Evolutionary conservation across 1,140 invertebrate genomes (phyloP), one percentile per base, ranked within the genome.

Genomic region (Micrasema minimum): DNA sequence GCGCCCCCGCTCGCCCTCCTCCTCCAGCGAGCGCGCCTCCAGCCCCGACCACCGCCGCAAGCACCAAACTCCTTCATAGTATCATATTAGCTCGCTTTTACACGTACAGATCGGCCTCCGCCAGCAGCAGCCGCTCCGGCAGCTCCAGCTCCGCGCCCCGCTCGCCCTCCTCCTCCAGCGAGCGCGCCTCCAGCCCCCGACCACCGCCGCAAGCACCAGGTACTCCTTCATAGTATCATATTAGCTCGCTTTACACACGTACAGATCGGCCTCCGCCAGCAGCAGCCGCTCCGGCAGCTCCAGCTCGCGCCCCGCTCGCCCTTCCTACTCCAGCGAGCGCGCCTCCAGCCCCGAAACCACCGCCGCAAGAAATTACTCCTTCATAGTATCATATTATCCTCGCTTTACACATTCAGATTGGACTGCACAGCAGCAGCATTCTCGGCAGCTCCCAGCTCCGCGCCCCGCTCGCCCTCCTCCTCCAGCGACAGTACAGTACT

Each of bases 401-500:
- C n/a, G n/a, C n/a, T n/a, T n/a, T n/a, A n/a, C n/a, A n/a, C n/a
- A n/a, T n/a, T n/a, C n/a, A n/a, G n/a, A n/a, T n/a, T n/a, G n/a
- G n/a, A n/a, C n/a, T n/a, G n/a, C n/a, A n/a, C n/a, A n/a, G n/a
- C n/a, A n/a, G n/a, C n/a, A n/a, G n/a, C n/a, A n/a, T n/a, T n/a
- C 35, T 85, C 81, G 51, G 81, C 78, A 68, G 77, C 77, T 72
- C 82, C 84, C 75, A 81, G 82, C 75, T 81, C 84, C 75, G 77
- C 68, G 78, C 84, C 31, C 77, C 79, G 65, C 78, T 80, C 69
- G 77, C 79, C 75, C 71, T 87, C 85, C 22, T 78, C 82, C 66
- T 83, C 82, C 69, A 85, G 84, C 74, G 84, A 82, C 41, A 82
- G 84, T 66, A 78, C 77, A n/a, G n/a, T n/a, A n/a, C n/a, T n/a